Evolutionary conservation across 2,113 vertebrate species (phyloP).

Genomic region (Trichomycterus rosablanca): DNA sequence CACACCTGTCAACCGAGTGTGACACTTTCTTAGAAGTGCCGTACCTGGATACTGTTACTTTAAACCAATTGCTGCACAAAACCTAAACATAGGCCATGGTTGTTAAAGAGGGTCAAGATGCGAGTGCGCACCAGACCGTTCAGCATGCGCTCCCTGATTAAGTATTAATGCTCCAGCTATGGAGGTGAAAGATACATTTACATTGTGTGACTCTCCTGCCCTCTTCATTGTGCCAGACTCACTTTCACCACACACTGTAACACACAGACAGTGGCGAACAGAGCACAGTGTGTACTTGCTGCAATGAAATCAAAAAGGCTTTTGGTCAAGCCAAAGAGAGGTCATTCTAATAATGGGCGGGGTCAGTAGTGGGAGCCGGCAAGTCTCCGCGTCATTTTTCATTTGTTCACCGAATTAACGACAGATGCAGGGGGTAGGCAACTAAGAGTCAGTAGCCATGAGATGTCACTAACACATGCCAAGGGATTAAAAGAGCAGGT

Average conservation of each 20-base stretch:
- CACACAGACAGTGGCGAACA: conserved; percentile 46
- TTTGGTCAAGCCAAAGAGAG: conserved; percentile 77
- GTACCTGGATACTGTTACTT: conserved; percentile 53
- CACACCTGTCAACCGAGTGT: conserved; percentile 53
- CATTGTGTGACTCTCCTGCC: conserved; percentile 45
- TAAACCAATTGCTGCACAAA: conserved; percentile 49
- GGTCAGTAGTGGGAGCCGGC: conserved; percentile 77
- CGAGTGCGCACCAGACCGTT: conserved; percentile 52
- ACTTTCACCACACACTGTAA: conserved; percentile 31
- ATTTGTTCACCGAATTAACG: conserved; percentile 81
- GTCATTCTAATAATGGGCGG: conserved; percentile 84
- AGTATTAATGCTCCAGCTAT: conserved; percentile 65
- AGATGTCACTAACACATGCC: conserved; percentile 80
- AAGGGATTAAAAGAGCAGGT: conserved; percentile 80
- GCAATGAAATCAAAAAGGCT: conserved; percentile 77
- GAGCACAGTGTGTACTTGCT: conserved; percentile 63
- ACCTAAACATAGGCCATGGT: conserved; percentile 49
- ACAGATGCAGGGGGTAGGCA: conserved; percentile 76
- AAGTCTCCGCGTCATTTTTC: conserved; percentile 84
- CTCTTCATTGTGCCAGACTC: no score
- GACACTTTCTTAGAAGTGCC: conserved; percentile 52
- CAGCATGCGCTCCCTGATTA: conserved; percentile 62
- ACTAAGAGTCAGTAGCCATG: conserved; percentile 74
- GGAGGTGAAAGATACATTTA: conserved; percentile 60
- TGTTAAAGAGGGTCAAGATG: conserved; percentile 52